phyloP scores from a whole-genome alignment of 2,888 invertebrate species.

The Venusia cambrica region DNA sequence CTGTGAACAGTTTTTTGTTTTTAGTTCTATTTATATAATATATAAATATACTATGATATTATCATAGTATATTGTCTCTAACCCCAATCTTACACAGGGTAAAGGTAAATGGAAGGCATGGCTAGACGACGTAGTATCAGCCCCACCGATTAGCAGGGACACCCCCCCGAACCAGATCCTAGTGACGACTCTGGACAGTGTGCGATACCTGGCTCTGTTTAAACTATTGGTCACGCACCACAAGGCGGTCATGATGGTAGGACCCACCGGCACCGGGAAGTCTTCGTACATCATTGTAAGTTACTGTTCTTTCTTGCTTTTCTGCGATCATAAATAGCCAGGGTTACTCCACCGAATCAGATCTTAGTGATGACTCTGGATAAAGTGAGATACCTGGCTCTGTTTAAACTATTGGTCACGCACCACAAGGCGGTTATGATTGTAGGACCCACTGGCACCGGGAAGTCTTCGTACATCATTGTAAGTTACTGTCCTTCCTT shows the following conservation, averaged over 20 bases:
- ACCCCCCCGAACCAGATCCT: constrained; percentile 97
- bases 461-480: constrained; percentile 94
- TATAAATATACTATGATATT: too few species aligned
- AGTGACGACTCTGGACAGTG: constrained; percentile 94
- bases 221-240: constrained; percentile 89
- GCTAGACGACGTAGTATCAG: constrained; percentile 89
- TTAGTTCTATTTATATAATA: too few species aligned
- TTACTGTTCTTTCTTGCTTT: too few species aligned
- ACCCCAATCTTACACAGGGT: constrained; percentile 77
- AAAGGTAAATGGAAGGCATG: constrained; percentile 97
- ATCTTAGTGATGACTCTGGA: constrained; percentile 96
- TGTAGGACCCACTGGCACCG: constrained; percentile 97
- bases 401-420: constrained; percentile 89
- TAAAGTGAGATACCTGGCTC: constrained; percentile 90
- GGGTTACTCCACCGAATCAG: constrained; percentile 96
- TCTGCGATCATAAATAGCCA: too few species aligned
- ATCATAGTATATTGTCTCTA: too few species aligned
- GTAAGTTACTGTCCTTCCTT: too few species aligned
- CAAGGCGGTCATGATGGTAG: constrained; percentile 93
- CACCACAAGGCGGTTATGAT: constrained; percentile 92
- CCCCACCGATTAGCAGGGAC: constrained; percentile 91
- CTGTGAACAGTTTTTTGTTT: too few species aligned
- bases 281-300: constrained; percentile 91
- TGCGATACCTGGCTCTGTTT: constrained; percentile 90
- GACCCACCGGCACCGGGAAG: constrained; percentile 97